phyloP scores from a whole-genome alignment of 2,113 vertebrate genomes.

The Notothenia rossii region DNA sequence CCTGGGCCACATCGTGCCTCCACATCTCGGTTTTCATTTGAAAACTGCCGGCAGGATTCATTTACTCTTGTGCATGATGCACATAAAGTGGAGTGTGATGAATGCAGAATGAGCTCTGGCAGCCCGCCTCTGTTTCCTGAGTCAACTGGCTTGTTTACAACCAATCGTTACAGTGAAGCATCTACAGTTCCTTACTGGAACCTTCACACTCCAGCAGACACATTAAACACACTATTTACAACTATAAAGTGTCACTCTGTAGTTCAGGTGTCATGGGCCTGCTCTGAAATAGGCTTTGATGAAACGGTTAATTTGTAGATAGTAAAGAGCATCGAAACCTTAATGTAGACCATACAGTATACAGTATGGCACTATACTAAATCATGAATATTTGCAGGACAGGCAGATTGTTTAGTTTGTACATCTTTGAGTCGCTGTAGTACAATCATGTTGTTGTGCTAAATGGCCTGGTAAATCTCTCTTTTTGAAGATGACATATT shows the following conservation, averaged over 20 bases:
- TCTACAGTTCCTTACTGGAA: conserved; percentile 26
- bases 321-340: background rate
- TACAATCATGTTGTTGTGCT: background rate
- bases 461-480: background rate
- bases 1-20: background rate
- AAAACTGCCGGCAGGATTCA: conserved; percentile 34
- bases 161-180: conserved; percentile 21
- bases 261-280: conserved; percentile 12
- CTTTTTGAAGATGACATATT: background rate
- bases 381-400: background rate
- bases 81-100: conserved; percentile 54
- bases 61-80: conserved; percentile 32
- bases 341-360: background rate
- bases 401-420: background rate
- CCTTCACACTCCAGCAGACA: conserved; percentile 16
- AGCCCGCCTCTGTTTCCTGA: conserved; percentile 24
- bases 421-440: no score
- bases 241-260: conserved; percentile 42
- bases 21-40: conserved; percentile 8
- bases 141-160: conserved; percentile 54
- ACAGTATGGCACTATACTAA: background rate
- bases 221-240: conserved; percentile 56
- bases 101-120: conserved; percentile 43
- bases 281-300: conserved; percentile 14
- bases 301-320: conserved; percentile 14